Conservation (phyloP, 2,797 vertebrate genomes). For the Xerus rutilus region DNA sequence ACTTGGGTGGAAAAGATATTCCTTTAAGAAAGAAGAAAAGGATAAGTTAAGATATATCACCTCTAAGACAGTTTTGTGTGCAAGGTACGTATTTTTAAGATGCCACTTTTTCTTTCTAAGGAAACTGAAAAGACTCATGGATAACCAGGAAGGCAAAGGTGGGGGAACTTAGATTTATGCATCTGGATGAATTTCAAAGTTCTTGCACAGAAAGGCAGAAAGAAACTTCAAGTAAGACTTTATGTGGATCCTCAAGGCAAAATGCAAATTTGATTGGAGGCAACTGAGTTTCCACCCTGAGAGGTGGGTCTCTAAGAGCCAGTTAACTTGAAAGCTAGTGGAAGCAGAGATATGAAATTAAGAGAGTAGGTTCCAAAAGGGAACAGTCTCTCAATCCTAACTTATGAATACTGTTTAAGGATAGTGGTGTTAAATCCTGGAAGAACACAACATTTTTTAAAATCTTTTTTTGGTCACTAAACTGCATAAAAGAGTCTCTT, state of each 20-base stretch:
- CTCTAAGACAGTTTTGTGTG: neutral
- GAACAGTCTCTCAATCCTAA: neutral
- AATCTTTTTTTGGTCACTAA: neutral
- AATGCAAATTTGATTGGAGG: slow-evolving; percentile 44
- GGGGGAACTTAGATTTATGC: neutral
- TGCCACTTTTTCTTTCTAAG: slow-evolving; percentile 43
- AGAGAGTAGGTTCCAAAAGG: slow-evolving; percentile 39
- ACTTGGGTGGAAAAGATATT: neutral
- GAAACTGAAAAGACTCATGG: neutral
- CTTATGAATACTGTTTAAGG: slow-evolving; percentile 38
- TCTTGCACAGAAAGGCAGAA: slow-evolving; percentile 3
- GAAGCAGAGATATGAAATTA: slow-evolving; percentile 23
- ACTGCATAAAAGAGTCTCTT: neutral
- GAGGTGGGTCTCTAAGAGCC: neutral
- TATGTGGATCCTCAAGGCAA: slow-evolving; percentile 19
- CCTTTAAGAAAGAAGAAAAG: slow-evolving; percentile 17
- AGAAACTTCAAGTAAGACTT: slow-evolving; percentile 25
- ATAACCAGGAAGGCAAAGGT: neutral
- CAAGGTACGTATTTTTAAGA: neutral
- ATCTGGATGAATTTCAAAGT: slow-evolving; percentile 13
- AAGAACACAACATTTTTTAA: neutral
- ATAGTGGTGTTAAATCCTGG: neutral
- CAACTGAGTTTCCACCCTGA: neutral
- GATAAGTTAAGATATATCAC: neutral
- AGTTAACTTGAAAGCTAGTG: slow-evolving; percentile 39